Base-by-base conservation (phyloP, 2,113 vertebrate genomes). In the Sylvilagus bachmani region DNA sequence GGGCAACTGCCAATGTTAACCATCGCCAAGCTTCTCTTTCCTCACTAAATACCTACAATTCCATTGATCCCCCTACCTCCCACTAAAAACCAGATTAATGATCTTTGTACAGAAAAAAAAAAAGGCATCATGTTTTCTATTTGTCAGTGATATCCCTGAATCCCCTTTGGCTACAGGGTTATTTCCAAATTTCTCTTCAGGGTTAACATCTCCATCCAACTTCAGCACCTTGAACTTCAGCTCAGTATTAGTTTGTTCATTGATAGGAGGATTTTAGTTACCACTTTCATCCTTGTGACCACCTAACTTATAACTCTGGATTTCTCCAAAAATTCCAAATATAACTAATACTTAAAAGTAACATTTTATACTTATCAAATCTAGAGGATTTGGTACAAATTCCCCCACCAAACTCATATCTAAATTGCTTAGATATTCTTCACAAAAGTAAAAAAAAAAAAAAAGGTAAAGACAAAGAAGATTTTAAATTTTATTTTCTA, bases 141-240 rank as follows among this genome's bases (percentile, higher is more conserved):
- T 64, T 85, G 10, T n/a, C 29, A 70, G 44, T 75, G 17, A 22
- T 2, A 71, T 62, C 9, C 6, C 2, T 74, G 21, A 67, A 58
- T 0, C 4, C 29, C 31, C 21, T 4, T 67, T 49, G 10, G 3
- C 1, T 9, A 14, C 0, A 51, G 5, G 16, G 49, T 49, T 22
- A 44, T 19, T 64, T 87, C 27, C 22, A 10, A 81, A 38, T 25
- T 80, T 14, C 27, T 71, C 10, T 6, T 16, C 53, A 38, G 2
- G 3, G 29, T 55, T 10, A 58, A 17, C 78, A 66, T 1, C 2
- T 83, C 6, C 1, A 10, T 5, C 21, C 14, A 81, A 44, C 16
- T 14, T 7, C 12, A 69, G 27, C 1, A 33, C 10, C 4, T 61
- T 69, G 7, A 69, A 51, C 1, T 10, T 93, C 33, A 80, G 13